These are phyloP conservation scores for Caenorhabditis panamensis DNA, from an alignment of 2,888 invertebrate species.

Conservation along the genomic window DNA sequence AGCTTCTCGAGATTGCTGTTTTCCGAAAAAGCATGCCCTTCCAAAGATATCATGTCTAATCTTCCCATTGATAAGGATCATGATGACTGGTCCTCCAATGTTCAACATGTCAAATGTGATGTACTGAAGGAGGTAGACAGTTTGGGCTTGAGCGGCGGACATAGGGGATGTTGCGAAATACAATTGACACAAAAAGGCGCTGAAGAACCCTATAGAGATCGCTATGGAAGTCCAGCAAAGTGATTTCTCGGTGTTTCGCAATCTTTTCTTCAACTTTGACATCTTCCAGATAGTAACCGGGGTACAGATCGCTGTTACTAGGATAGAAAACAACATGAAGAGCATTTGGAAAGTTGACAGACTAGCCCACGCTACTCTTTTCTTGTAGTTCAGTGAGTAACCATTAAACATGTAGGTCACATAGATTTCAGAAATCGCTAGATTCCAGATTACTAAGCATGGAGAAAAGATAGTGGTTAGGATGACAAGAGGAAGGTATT, in stretches of 20 bases:
- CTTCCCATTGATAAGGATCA: background rate
- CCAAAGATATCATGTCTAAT: background rate
- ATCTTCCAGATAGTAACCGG: background rate
- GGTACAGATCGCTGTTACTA: background rate
- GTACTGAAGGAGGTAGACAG: background rate
- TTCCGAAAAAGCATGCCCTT: too few relatives aligned
- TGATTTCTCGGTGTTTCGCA: background rate
- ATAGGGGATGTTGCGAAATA: background rate
- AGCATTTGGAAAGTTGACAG: background rate
- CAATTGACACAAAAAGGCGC: background rate
- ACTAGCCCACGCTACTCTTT: background rate
- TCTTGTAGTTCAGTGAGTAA: background rate
- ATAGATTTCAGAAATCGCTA: background rate
- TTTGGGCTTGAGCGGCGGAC: background rate
- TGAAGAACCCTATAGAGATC: background rate
- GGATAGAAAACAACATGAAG: background rate
- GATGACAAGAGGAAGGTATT: background rate
- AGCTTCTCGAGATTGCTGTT: too few relatives aligned
- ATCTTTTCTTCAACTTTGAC: background rate
- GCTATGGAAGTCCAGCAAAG: background rate
- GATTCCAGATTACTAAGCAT: slow-evolving; percentile 4
- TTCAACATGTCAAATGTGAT: background rate
- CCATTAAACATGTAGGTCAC: background rate
- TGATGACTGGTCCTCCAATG: background rate
- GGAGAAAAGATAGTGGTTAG: background rate